Evolutionary conservation across 2,888 invertebrate species (phyloP), one percentile per base, ranked within the genome.

Genomic region (Cactoblastis cactorum): DNA sequence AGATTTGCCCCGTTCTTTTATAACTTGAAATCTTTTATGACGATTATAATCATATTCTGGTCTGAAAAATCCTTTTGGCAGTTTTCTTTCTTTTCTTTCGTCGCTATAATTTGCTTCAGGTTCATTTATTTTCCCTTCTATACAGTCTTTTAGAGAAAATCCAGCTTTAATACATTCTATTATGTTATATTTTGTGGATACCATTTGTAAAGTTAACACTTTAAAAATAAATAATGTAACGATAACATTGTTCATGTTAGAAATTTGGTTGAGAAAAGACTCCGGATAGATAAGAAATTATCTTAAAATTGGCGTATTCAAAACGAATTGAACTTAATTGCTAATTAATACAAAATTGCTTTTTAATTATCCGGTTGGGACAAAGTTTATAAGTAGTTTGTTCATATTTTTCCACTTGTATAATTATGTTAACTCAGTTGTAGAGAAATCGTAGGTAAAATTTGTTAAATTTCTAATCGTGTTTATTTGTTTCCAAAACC

Each of bases 141-240:
- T 28, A 43, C 43, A 43, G 28, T 28, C 28, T 1, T 5, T 2
- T 17, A 43, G 17, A 17, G 14, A 28, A 5, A 43, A 43, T 43
- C 43, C 43, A 1, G 28, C 43, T 17, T 18, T 28, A 17, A 17
- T 19, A 49, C 57, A 54, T 49, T 47, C 52, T 22, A 53, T 47
- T 47, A 41, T 37, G 19, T 48, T 45, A 38, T 49, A 55, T 45
- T 48, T 46, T 49, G 38, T n/a, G n/a, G n/a, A 45, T 55, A 15
- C 17, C 4, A 4, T 11, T 9, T n/a, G n/a, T n/a, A n/a, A n/a
- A n/a, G 15, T 11, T 15, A 17, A 15, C 11, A 28, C 8, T 22
- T 17, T 43, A 0, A 32, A 4, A 17, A 28, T 3, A 5, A 32
- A 43, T 28, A 43, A 9, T 4, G 28, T 9, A 9, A 22, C n/a